Evolutionary conservation across 2,888 invertebrate species (phyloP).

Genomic region (Sycophila texana): DNA sequence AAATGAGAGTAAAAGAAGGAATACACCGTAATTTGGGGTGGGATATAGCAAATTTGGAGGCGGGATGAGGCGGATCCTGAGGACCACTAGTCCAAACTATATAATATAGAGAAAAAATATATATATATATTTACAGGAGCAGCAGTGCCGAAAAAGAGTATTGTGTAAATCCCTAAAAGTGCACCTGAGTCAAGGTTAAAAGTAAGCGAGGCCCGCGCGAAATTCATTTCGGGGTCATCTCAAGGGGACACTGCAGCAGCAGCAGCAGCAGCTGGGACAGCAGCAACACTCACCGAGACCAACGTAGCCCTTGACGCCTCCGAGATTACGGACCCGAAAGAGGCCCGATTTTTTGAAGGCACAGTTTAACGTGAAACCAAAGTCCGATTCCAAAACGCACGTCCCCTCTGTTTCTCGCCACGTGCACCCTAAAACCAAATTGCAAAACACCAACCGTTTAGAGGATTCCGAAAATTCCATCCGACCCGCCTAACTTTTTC

Average conservation of each 20-base stretch:
- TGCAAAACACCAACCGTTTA: conserved; percentile 60
- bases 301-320: conserved; percentile 92
- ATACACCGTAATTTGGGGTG: no score
- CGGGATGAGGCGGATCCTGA: no score
- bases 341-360: conserved; percentile 94
- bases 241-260: conserved; percentile 23
- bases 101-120: no score
- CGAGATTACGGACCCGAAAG: conserved; percentile 92
- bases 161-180: no score
- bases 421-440: conserved; percentile 79
- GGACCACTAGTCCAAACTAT: no score
- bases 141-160: no score
- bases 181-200: not conserved
- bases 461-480: not conserved
- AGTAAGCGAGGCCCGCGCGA: not conserved
- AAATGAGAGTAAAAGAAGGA: no score
- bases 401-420: conserved; percentile 83
- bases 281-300: conserved; percentile 85
- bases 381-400: conserved; percentile 92
- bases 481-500: not conserved
- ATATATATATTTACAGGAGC: no score
- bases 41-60: no score
- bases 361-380: conserved; percentile 93
- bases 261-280: not conserved
- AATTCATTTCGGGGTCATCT: not conserved